Conservation (phyloP, 2,797 vertebrate species). For the Stomatorhinus walkeri region DNA sequence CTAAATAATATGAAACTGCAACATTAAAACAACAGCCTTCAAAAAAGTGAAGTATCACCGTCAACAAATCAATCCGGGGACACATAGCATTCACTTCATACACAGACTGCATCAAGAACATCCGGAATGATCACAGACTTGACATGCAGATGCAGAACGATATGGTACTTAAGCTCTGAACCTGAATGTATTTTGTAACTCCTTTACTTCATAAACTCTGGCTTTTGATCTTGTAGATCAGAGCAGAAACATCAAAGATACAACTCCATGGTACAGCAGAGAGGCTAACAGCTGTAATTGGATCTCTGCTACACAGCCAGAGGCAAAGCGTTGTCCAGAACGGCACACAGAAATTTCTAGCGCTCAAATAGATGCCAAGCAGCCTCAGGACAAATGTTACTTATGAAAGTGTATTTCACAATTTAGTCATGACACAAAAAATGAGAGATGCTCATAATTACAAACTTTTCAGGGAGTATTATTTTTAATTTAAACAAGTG, state of each 20-base stretch:
- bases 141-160: conserved; percentile 7
- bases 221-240: conserved; percentile 28
- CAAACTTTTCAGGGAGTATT: not conserved
- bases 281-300: conserved; percentile 3
- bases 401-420: not conserved
- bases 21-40: not conserved
- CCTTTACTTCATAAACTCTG: conserved; percentile 15
- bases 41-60: not conserved
- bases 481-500: not conserved
- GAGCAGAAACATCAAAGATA: conserved; percentile 25
- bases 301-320: not conserved
- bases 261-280: not conserved
- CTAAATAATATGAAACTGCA: not conserved
- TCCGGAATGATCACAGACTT: not conserved
- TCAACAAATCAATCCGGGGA: not conserved
- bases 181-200: conserved; percentile 20
- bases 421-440: not conserved
- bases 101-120: not conserved
- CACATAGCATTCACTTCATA: not conserved
- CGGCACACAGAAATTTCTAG: not conserved
- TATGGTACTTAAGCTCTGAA: not conserved
- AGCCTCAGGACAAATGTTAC: not conserved
- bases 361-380: not conserved
- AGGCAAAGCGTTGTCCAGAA: not conserved
- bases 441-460: conserved; percentile 13